Percentiles rank a stretch among this genome's conserved stretches.
These are phyloP conservation scores for Calidris pugnax DNA, from an alignment of 2,113 vertebrate genomes.

Conservation along the genomic window DNA sequence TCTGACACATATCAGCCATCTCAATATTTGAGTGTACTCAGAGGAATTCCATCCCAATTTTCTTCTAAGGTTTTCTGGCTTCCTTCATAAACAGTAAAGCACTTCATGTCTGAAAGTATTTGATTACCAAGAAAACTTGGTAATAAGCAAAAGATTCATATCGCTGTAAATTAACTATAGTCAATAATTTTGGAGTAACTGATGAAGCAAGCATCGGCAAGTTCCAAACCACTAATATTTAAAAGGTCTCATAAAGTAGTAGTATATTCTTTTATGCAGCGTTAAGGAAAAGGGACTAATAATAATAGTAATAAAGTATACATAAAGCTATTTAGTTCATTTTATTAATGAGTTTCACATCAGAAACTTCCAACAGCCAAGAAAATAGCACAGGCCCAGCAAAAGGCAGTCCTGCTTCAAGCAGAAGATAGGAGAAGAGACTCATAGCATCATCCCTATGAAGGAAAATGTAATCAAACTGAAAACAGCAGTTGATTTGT, in stretches of 20 bases:
- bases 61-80: neutral
- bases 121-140: neutral
- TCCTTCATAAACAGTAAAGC: neutral
- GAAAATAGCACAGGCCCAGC: neutral
- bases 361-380: neutral
- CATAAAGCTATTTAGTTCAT: neutral
- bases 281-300: neutral
- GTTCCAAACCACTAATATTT: neutral
- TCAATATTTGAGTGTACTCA: neutral
- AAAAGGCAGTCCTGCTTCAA: neutral
- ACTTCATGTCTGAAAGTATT: neutral
- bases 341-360: neutral
- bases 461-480: slow-evolving; percentile 40
- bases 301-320: neutral
- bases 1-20: neutral
- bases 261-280: neutral
- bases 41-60: neutral
- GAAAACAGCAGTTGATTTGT: slow-evolving; percentile 56
- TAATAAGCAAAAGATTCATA: neutral
- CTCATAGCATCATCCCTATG: neutral
- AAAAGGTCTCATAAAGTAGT: neutral
- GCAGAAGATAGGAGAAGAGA: neutral
- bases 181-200: neutral
- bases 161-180: neutral
- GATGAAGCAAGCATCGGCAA: neutral